These are phyloP conservation scores for Clarias batrachus DNA, from an alignment of 2,113 vertebrate genomes.

Conservation along the genomic window DNA sequence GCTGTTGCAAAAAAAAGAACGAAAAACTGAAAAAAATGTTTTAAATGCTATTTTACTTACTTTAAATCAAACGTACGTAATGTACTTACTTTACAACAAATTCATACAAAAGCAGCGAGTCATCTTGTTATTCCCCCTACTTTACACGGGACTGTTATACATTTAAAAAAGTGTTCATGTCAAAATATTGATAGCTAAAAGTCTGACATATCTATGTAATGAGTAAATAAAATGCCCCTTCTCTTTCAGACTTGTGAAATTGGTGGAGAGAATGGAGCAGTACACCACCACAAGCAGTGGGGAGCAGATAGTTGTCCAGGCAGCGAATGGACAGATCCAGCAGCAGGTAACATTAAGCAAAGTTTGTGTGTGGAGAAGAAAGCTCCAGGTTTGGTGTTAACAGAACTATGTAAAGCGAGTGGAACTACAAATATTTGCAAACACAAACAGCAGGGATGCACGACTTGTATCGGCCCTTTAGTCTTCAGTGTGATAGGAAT, in stretches of 20 bases:
- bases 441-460: background rate
- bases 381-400: background rate
- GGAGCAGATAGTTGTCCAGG: slow-evolving; percentile 96
- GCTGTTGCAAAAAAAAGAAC: background rate
- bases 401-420: background rate
- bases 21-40: too few species aligned
- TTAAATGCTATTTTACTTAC: too few species aligned
- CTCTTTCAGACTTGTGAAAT: slow-evolving; percentile 39
- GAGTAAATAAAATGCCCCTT: background rate
- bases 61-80: too few species aligned
- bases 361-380: background rate
- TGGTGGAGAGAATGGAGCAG: slow-evolving; percentile 84
- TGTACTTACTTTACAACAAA: too few species aligned
- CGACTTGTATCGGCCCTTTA: too few species aligned
- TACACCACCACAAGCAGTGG: slow-evolving; percentile 88
- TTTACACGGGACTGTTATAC: too few species aligned
- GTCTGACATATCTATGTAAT: background rate
- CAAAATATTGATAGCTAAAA: too few species aligned
- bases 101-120: too few species aligned
- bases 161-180: background rate
- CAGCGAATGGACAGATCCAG: slow-evolving; percentile 88
- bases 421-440: background rate
- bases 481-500: background rate
- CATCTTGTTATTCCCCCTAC: too few species aligned
- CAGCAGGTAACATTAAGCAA: slow-evolving; percentile 81